Conservation (phyloP, 2,797 vertebrate species). For the Ciconia nigra region DNA sequence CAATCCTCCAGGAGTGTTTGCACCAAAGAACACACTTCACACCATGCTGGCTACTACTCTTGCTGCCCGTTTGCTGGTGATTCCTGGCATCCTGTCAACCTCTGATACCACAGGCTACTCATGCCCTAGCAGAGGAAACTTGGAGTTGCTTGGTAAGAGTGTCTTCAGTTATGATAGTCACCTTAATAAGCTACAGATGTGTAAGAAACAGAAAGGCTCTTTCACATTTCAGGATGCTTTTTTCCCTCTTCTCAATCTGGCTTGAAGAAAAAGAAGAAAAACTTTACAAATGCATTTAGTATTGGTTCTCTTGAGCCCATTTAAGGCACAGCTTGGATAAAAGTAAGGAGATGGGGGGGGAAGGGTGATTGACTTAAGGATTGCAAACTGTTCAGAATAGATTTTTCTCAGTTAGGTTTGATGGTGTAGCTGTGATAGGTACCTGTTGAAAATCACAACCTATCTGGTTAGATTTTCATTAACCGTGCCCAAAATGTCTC, state of each 20-base stretch:
- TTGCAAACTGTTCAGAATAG: background rate
- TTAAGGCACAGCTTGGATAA: background rate
- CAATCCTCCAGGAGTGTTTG: background rate
- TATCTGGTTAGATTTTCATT: background rate
- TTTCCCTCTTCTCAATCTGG: background rate
- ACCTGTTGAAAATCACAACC: background rate
- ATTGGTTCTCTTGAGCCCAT: background rate
- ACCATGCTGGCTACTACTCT: background rate
- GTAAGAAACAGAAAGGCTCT: slow-evolving; percentile 52
- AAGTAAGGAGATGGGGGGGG: background rate
- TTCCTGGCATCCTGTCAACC: background rate
- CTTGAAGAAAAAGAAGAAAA: background rate
- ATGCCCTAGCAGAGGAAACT: slow-evolving; percentile 15
- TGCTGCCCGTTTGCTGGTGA: background rate
- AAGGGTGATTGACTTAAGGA: background rate
- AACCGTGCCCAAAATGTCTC: background rate
- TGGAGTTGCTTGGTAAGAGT: background rate
- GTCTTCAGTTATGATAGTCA: slow-evolving; percentile 24
- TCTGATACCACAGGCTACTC: background rate
- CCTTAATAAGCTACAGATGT: slow-evolving; percentile 68
- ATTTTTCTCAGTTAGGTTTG: background rate
- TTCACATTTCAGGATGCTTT: slow-evolving; percentile 34
- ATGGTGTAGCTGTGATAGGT: background rate
- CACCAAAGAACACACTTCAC: background rate
- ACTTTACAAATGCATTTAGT: background rate